These are phyloP conservation scores for Accipiter virgatus DNA, from an alignment of 2,113 vertebrate genomes.

Conservation along the genomic window DNA sequence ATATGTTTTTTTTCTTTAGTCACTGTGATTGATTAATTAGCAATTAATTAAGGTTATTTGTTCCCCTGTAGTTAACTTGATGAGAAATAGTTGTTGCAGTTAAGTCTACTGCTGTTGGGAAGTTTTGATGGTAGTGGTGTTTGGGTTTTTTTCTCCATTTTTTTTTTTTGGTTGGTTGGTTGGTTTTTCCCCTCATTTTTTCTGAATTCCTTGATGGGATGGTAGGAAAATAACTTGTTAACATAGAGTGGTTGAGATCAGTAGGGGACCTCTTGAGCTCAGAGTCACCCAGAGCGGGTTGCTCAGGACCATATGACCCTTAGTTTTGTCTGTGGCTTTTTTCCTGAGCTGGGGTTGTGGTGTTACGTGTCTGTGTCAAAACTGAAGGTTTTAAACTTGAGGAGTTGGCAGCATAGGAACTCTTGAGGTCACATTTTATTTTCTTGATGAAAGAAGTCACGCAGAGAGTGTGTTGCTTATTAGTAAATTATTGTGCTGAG, in stretches of 20 bases:
- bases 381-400: background rate
- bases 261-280: background rate
- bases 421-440: background rate
- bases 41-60: background rate
- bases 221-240: background rate
- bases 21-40: background rate
- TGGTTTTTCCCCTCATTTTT: background rate
- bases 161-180: no score
- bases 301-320: rapidly evolving
- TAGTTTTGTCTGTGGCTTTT: background rate
- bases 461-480: background rate
- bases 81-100: background rate
- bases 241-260: background rate
- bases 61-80: background rate
- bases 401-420: background rate
- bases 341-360: background rate
- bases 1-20: background rate
- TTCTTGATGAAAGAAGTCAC: background rate
- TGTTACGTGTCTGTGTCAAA: rapidly evolving
- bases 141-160: no score
- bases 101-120: background rate
- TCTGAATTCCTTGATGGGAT: background rate
- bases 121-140: no score
- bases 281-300: background rate
- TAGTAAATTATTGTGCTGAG: background rate